phyloP scores from a whole-genome alignment of 2,888 invertebrate genomes.

The Heliconius charithonia region DNA sequence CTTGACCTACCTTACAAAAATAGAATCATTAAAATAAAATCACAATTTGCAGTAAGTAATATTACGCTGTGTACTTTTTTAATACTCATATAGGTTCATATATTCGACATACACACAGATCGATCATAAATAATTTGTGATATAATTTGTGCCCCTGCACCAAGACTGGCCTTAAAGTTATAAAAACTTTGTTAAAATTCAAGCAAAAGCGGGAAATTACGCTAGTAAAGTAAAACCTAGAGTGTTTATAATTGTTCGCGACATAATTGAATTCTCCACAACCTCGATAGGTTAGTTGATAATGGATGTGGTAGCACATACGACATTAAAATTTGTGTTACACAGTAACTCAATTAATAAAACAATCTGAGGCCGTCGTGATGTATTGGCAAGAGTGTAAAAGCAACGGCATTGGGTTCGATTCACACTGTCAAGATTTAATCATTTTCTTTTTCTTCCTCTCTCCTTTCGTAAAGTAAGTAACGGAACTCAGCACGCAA shows the following conservation, averaged over 20 bases:
- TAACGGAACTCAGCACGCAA: neutral
- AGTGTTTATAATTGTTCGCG: neutral
- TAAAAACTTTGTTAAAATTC: neutral
- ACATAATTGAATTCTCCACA: slow-evolving; percentile 11
- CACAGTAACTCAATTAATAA: neutral
- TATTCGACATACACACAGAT: neutral
- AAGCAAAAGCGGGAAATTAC: neutral
- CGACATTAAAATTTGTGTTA: neutral
- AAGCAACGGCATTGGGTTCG: neutral
- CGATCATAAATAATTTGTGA: no score
- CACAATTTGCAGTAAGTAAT: no score
- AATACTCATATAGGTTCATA: neutral
- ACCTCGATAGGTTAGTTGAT: neutral
- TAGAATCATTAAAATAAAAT: no score
- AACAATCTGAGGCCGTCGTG: neutral
- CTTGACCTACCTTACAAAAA: no score
- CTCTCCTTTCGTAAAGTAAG: no score
- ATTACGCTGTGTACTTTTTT: no score
- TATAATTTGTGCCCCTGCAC: neutral
- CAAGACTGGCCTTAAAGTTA: neutral
- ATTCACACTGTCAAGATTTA: neutral
- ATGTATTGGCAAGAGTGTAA: neutral
- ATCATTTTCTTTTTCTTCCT: neutral
- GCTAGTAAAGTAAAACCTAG: neutral
- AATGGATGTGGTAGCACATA: neutral